Evolutionary conservation across 1,140 invertebrate genomes (phyloP), one percentile per base, ranked within the genome.

Genomic region (Babylonia areolata): DNA sequence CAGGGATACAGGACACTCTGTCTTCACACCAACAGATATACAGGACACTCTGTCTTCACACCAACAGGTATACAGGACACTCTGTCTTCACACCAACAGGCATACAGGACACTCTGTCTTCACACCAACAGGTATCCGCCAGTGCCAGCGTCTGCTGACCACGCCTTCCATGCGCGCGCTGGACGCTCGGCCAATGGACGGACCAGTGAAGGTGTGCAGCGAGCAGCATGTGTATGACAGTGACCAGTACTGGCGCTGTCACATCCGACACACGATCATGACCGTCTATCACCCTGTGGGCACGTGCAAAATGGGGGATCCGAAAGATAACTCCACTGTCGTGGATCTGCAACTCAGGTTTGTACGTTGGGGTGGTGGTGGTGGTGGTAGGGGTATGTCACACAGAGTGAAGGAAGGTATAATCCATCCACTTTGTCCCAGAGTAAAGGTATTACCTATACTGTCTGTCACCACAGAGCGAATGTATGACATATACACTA

Each of bases 261-360:
- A 91, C 40, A 90, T 94, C 2, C 87, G 91, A 37, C 87, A 91
- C 35, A 92, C 91, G 17, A 88, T 93, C 12, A 84, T 91, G 28
- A 98, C 97, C 0, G 96, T 96, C 77, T 98, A 98, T 91, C 97
- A 98, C 95, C 97, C 97, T 0, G 96, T 97, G 0, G 97, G 97
- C 0, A 98, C 98, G 0, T 97, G 97, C 82, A 98, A 98, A 93
- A 99, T 99, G 98, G 98, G 98, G 0, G 97, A 97, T 0, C 96
- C 96, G 78, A 97, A 96, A 95, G 97, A n/a, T 98, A 92, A 95
- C 95, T 96, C 96, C 5, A 97, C 97, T 0, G 98, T 99, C 0
- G 98, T 99, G 0, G 98, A 98, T 94, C 96, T 96, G 20, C 95
- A 97, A 89, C 94, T 95, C 3, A 94, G 93, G 94, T 92, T 80